Evolutionary conservation across 2,888 invertebrate species (phyloP).

Genomic region (Neoitamus cyanurus): DNA sequence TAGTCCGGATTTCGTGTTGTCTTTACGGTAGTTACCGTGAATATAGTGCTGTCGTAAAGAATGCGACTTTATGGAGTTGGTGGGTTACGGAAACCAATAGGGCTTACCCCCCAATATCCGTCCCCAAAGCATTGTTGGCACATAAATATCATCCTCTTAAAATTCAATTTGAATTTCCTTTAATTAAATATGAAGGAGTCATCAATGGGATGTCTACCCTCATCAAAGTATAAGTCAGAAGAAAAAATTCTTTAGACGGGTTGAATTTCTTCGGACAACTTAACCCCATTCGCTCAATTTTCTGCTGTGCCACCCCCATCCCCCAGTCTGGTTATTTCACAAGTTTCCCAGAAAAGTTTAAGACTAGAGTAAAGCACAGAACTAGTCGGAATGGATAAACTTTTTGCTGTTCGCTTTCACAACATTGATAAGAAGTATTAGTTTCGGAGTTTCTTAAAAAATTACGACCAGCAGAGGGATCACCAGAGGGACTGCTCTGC

Average conservation of each 20-base stretch:
- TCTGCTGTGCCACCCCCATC: background rate
- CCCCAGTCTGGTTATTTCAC: background rate
- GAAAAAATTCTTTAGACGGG: background rate
- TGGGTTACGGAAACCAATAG: too few relatives aligned
- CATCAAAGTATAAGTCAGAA: background rate
- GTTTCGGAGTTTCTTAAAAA: slow-evolving; percentile 30
- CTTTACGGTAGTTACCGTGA: background rate
- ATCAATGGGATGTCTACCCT: too few relatives aligned
- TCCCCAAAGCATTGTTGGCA: background rate
- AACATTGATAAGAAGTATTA: slow-evolving; percentile 36
- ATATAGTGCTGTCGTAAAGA: background rate
- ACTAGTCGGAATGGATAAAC: slow-evolving; percentile 13
- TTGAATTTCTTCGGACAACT: background rate
- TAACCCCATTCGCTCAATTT: background rate
- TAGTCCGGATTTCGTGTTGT: background rate
- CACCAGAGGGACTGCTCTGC: background rate
- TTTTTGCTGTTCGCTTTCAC: slow-evolving; percentile 17
- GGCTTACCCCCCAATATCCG: background rate
- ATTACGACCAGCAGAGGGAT: background rate
- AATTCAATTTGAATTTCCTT: slow-evolving; percentile 34
- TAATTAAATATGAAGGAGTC: slow-evolving; percentile 30
- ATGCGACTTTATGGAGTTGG: background rate
- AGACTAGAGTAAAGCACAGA: slow-evolving; percentile 16
- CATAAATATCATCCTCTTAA: slow-evolving; percentile 34
- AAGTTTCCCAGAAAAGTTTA: background rate